Evolutionary conservation across 92 coral and sea anemone species (phyloP).

Genomic region (Bergia sp.): DNA sequence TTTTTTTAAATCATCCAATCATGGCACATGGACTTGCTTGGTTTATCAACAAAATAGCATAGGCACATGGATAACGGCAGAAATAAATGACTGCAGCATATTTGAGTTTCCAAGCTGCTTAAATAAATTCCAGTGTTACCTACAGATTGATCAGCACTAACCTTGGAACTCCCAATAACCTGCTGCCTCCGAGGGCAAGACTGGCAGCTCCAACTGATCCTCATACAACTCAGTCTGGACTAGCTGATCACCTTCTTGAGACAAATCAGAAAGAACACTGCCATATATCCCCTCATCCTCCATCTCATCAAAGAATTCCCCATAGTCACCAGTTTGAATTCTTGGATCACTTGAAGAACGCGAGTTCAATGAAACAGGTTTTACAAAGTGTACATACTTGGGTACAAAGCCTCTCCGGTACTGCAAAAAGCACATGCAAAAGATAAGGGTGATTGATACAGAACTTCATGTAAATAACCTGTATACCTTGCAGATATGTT

Average conservation of each 20-base stretch:
- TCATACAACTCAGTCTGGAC: constrained; percentile 9
- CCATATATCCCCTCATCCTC: constrained; percentile 12
- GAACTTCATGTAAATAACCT: too few species aligned
- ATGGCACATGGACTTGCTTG: too few species aligned
- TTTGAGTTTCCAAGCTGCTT: neutral
- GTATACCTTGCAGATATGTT: too few species aligned
- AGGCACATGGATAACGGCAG: neutral
- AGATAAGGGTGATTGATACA: neutral
- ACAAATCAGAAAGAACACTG: neutral
- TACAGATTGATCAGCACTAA: neutral
- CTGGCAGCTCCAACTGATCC: neutral
- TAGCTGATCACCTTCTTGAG: neutral
- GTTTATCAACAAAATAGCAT: too few species aligned
- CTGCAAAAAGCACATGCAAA: constrained; percentile 10
- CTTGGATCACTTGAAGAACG: neutral
- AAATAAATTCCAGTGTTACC: neutral
- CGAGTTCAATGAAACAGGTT: constrained; percentile 20
- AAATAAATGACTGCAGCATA: neutral
- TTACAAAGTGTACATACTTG: constrained; percentile 34
- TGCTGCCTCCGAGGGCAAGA: neutral
- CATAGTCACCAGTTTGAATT: neutral
- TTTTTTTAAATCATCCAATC: too few species aligned
- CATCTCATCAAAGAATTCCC: neutral
- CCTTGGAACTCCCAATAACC: constrained; percentile 7
- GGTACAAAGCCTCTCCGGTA: constrained; percentile 38